Conservation (phyloP, 2,797 vertebrate species). For the Neomorphus geoffroyi region DNA sequence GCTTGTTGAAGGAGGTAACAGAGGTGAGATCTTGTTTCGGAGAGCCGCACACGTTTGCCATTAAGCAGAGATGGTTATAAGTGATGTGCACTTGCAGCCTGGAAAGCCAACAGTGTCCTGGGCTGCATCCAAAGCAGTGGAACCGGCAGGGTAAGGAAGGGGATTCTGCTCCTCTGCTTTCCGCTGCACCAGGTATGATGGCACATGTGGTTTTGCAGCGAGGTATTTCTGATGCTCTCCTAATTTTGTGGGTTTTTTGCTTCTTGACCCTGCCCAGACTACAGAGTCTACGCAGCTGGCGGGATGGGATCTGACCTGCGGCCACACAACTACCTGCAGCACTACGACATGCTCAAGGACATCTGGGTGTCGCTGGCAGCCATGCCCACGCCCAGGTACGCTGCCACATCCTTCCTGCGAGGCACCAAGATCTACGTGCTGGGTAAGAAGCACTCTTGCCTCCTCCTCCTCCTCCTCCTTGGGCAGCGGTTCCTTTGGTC, state of each 20-base stretch:
- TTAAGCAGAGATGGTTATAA: neutral
- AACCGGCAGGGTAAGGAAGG: too few relatives aligned
- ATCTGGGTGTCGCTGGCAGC: conserved; percentile 93
- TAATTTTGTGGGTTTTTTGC: neutral
- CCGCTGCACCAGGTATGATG: neutral
- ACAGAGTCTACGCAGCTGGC: conserved; percentile 89
- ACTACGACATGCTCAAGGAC: conserved; percentile 95
- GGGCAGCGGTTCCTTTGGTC: neutral
- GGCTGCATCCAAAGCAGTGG: too few relatives aligned
- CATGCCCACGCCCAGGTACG: conserved; percentile 94
- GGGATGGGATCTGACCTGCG: conserved; percentile 94
- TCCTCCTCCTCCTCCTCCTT: neutral
- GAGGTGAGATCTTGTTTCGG: neutral
- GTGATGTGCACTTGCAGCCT: neutral
- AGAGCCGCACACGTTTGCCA: neutral
- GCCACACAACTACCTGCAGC: conserved; percentile 91
- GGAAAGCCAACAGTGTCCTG: too few relatives aligned
- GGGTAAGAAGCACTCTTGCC: conserved; percentile 74
- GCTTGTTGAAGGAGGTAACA: neutral
- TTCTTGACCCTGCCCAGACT: conserved; percentile 76
- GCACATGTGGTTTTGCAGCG: neutral
- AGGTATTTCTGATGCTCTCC: neutral
- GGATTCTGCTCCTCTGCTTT: too few relatives aligned
- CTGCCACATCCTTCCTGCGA: conserved; percentile 86
- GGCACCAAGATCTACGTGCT: conserved; percentile 93